Evolutionary conservation across 2,113 vertebrate species (phyloP).

Genomic region (Eurypyga helias): DNA sequence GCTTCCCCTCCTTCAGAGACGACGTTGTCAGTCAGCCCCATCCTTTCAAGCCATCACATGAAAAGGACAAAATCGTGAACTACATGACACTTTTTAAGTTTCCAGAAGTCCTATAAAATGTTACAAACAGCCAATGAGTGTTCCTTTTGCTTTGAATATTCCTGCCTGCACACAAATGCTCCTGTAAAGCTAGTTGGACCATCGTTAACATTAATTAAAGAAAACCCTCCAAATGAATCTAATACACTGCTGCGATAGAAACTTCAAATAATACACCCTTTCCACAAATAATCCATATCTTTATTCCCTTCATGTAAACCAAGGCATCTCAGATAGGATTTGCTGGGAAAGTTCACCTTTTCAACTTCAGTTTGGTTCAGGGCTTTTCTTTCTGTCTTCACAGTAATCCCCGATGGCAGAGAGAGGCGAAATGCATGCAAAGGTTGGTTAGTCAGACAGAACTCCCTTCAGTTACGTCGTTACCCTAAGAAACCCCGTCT

Average conservation of each 20-base stretch:
- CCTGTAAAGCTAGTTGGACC: not conserved
- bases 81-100: not conserved
- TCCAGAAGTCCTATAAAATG: not conserved
- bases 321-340: not conserved
- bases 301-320: not conserved
- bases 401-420: not conserved
- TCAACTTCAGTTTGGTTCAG: not conserved
- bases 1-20: not conserved
- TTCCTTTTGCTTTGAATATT: not conserved
- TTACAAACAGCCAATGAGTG: not conserved
- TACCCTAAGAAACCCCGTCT: not conserved
- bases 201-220: not conserved
- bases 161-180: not conserved
- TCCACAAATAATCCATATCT: not conserved
- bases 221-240: not conserved
- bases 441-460: not conserved
- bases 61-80: not conserved
- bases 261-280: not conserved
- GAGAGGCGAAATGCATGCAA: accelerated
- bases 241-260: not conserved
- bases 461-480: not conserved
- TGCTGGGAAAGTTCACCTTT: not conserved
- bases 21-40: not conserved
- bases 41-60: not conserved
- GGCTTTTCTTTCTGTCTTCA: not conserved